phyloP scores from a whole-genome alignment of 2,797 vertebrate genomes.

The Pangasius krempfi region DNA sequence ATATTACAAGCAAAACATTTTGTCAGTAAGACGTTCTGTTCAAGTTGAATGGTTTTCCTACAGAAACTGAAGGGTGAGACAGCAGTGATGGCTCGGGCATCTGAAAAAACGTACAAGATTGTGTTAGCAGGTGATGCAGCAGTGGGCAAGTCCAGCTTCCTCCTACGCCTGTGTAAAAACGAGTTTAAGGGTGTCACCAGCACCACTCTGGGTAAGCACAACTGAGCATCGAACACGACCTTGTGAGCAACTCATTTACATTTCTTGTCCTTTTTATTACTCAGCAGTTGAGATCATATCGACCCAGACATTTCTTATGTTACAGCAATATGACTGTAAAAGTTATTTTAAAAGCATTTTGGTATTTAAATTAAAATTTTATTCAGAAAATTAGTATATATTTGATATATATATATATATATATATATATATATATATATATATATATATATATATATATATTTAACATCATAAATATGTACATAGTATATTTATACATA shows the following conservation, averaged over 20 bases:
- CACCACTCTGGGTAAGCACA: slow-evolving; percentile 85
- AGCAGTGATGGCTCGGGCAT: slow-evolving; percentile 63
- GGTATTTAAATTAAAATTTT: background rate
- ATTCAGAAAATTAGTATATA: background rate
- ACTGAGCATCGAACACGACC: background rate
- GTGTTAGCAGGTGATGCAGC: slow-evolving; percentile 93
- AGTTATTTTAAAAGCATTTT: background rate
- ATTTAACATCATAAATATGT: background rate
- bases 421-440: background rate
- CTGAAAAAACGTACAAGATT: slow-evolving; percentile 90
- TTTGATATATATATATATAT: background rate
- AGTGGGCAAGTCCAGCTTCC: slow-evolving; percentile 96
- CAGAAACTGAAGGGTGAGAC: slow-evolving; percentile 71
- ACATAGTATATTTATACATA: background rate
- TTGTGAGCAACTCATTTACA: background rate
- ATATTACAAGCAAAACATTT: background rate
- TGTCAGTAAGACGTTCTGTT: background rate
- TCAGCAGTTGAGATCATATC: background rate
- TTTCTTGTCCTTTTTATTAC: background rate
- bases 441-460: background rate
- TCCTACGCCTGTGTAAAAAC: slow-evolving; percentile 94
- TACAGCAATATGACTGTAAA: background rate
- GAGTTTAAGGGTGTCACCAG: slow-evolving; percentile 88
- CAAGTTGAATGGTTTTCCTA: slow-evolving; percentile 47
- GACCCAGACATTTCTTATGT: background rate